These are phyloP conservation scores for Clavelina lepadiformis DNA, from an alignment of 23 tunicate genomes.

Conservation along the genomic window DNA sequence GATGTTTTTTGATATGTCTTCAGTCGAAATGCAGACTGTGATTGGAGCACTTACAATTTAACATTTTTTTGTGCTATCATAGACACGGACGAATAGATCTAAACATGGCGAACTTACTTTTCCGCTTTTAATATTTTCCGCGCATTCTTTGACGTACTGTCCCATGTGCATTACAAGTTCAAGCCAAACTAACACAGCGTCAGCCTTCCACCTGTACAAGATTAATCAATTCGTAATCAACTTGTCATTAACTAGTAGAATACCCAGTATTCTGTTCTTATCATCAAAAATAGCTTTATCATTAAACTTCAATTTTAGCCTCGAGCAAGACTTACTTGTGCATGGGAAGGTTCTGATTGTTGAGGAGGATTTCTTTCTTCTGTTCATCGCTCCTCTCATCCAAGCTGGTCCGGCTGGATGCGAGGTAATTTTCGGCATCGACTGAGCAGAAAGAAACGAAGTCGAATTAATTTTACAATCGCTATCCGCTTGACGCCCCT, in stretches of 20 bases:
- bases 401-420: constrained; percentile 34
- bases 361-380: constrained; percentile 65
- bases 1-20: background rate
- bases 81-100: background rate
- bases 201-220: constrained; percentile 60
- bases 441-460: too few relatives aligned
- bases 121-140: constrained; percentile 71
- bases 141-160: constrained; percentile 44
- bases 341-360: constrained; percentile 78
- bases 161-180: constrained; percentile 58
- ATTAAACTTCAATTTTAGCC: too few relatives aligned
- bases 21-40: background rate
- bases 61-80: background rate
- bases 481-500: too few relatives aligned
- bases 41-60: background rate
- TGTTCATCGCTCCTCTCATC: constrained; percentile 60
- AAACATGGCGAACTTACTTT: constrained; percentile 22
- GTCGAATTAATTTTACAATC: too few relatives aligned
- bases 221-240: background rate
- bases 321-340: constrained; percentile 43
- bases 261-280: too few relatives aligned
- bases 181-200: constrained; percentile 59
- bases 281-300: too few relatives aligned
- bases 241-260: too few relatives aligned
- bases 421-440: constrained; percentile 43